Evolutionary conservation across 2,888 invertebrate genomes (phyloP).

Genomic region (Venustoraphidia nigricollis): DNA sequence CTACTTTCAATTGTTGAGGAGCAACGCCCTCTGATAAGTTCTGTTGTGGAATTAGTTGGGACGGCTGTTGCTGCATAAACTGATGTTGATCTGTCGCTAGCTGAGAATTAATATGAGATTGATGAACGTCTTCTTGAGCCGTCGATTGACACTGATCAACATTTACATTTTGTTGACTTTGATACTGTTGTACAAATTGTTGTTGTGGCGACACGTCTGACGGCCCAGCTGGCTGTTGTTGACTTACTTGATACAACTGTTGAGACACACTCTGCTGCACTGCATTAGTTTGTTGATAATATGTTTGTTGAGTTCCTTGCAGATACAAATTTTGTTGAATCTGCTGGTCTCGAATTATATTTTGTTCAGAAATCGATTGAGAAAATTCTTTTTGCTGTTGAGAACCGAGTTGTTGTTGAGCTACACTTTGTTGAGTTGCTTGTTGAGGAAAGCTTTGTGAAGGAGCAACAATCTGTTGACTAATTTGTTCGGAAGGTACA

Average conservation of each 20-base stretch:
- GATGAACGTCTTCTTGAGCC: background rate
- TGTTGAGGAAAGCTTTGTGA: background rate
- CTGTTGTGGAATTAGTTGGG: background rate
- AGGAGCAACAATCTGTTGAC: conserved; percentile 8
- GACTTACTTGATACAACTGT: too few relatives aligned
- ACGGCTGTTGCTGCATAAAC: background rate
- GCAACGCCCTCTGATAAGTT: background rate
- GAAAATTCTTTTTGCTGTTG: background rate
- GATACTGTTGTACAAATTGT: background rate
- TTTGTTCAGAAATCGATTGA: background rate
- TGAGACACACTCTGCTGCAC: too few relatives aligned
- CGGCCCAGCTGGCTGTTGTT: too few relatives aligned
- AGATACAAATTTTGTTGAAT: too few relatives aligned
- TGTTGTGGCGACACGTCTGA: too few relatives aligned
- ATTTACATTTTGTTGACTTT: background rate
- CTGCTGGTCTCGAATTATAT: too few relatives aligned
- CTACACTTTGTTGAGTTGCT: conserved; percentile 7
- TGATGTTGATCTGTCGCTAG: background rate
- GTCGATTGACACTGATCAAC: background rate
- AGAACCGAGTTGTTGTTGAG: conserved; percentile 9
- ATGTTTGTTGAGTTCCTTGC: too few relatives aligned
- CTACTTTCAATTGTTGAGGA: background rate
- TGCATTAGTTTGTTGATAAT: too few relatives aligned
- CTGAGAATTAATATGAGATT: too few relatives aligned
- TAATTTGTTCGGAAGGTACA: conserved; percentile 5